Base-by-base conservation (phyloP, 2,797 vertebrate species). In the Brachyrhaphis roseni region DNA sequence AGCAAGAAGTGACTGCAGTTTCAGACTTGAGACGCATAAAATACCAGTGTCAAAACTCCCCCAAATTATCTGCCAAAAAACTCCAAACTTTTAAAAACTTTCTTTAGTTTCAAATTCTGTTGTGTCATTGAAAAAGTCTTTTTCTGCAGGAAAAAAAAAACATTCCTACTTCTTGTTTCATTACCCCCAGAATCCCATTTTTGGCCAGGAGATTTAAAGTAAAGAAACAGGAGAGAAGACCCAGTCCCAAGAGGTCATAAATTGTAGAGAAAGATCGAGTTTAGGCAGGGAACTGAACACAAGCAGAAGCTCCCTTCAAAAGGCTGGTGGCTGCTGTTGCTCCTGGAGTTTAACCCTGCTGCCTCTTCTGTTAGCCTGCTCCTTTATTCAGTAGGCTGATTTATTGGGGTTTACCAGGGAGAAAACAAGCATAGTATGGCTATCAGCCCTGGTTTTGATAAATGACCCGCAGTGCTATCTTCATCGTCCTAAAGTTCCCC, bases 271-370 rank as follows among this genome's bases (percentile, higher is more conserved):
- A 82, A 84, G 85, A 80, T 70, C 83, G 53, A 79, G 82, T 88
- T 90, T 85, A 82, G 80, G 74, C 70, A 76, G 88, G 75, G 87
- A 90, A 90, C 86, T 88, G 85, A 93, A 89, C 79, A 39, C 80
- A 81, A 82, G 87, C 92, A 93, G 90, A 92, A 93, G 91, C 89
- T 92, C 89, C 84, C 83, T 89, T 87, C 89, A 95, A 92, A 90
- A 91, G 80, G 91, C 83, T 79, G 80, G 89, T 89, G 88, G 86
- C 87, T 87, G 91, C 80, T 83, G 83, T 91, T 92, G 93, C 90
- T 93, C 89, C 82, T 78, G 76, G 88, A 92, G 87, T 95, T 95
- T 95, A 96, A 94, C 93, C 94, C 91, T 89, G 83, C 94, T 91
- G 93, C 91, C 92, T 92, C 88, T 82, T 82, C 84, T 90, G 89